A percentile compares a stretch with the other conserved stretches of the same genome.
Conservation (phyloP, 2,888 invertebrate genomes). For the Thera obeliscata region DNA sequence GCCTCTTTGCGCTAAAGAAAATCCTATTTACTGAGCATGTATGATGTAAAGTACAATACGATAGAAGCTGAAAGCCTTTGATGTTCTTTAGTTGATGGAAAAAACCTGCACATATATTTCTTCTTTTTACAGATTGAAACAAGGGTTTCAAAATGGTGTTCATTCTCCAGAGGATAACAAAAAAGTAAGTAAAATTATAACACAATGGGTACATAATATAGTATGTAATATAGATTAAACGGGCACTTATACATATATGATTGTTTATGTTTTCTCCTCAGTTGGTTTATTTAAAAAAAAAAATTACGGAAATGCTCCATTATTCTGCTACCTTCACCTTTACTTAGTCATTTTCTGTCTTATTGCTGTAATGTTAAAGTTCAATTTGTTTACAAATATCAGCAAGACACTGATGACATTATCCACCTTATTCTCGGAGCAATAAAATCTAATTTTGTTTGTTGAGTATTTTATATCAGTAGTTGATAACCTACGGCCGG, state of each 20-base stretch:
- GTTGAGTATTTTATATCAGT: conserved; percentile 4
- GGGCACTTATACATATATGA: too few relatives aligned
- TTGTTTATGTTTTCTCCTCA: too few relatives aligned
- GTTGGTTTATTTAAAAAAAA: not conserved
- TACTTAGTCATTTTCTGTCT: conserved; percentile 2
- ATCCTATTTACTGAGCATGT: too few relatives aligned
- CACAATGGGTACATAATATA: too few relatives aligned
- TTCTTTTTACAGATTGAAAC: not conserved
- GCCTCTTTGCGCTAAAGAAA: too few relatives aligned
- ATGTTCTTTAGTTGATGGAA: too few relatives aligned
- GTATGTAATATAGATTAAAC: too few relatives aligned
- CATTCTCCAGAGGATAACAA: conserved; percentile 62
- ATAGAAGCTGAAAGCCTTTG: too few relatives aligned
- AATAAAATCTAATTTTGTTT: conserved; percentile 20
- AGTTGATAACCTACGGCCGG: conserved; percentile 22
- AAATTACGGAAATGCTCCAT: not conserved
- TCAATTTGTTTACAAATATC: conserved; percentile 4
- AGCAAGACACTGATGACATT: not conserved
- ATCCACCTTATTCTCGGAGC: conserved; percentile 11
- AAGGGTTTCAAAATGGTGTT: conserved; percentile 63
- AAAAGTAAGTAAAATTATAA: conserved; percentile 61
- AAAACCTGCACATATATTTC: not conserved
- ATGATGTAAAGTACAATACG: too few relatives aligned
- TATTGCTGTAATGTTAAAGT: conserved; percentile 8
- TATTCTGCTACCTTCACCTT: not conserved